These are phyloP conservation scores for Coenonympha arcania DNA, from an alignment of 2,888 invertebrate genomes.

Conservation along the genomic window DNA sequence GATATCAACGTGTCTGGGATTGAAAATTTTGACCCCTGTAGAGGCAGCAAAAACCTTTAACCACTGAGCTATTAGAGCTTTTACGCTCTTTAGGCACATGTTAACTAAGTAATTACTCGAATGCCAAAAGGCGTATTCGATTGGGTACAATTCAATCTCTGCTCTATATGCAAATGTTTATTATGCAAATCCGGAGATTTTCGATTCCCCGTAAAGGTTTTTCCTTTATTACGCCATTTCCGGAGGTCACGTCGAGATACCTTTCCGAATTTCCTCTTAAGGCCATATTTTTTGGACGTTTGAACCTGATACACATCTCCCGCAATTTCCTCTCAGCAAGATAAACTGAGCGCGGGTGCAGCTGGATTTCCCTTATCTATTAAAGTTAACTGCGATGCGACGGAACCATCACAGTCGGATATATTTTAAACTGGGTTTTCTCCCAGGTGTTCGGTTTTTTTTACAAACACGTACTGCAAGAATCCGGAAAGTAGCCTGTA, in stretches of 20 bases:
- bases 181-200: not conserved
- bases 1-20: too few species aligned
- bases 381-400: not conserved
- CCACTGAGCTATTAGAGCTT: too few species aligned
- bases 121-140: too few species aligned
- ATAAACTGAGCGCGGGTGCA: not conserved
- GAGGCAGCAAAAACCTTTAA: too few species aligned
- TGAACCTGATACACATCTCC: constrained; percentile 8
- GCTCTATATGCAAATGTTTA: not conserved
- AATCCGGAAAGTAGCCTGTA: too few species aligned
- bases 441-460: too few species aligned
- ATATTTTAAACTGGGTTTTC: too few species aligned
- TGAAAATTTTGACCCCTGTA: too few species aligned
- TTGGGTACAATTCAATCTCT: not conserved
- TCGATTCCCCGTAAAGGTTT: not conserved
- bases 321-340: constrained; percentile 1
- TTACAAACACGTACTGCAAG: too few species aligned
- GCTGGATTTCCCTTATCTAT: not conserved
- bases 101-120: too few species aligned
- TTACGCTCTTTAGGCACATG: too few species aligned
- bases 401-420: not conserved
- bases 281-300: constrained; percentile 5
- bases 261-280: constrained; percentile 12
- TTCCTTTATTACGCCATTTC: constrained; percentile 2
- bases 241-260: constrained; percentile 11